Conservation (phyloP, 2,113 vertebrate genomes). For the Anolis carolinensis region DNA sequence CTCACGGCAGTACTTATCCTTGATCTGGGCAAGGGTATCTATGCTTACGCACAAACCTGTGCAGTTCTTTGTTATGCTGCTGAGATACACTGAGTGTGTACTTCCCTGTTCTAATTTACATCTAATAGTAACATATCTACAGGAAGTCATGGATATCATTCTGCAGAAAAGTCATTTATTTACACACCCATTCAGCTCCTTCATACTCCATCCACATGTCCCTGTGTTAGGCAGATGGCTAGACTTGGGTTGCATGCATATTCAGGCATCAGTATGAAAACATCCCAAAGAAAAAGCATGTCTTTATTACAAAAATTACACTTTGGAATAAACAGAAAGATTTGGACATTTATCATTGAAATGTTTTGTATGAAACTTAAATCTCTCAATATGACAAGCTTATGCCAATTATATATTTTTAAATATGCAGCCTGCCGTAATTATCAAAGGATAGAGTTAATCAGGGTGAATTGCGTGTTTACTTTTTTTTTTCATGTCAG, state of each 20-base stretch:
- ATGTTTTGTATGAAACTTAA: background rate
- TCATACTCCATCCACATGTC: background rate
- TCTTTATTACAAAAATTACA: background rate
- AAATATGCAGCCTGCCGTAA: too few relatives aligned
- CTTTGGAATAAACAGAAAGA: background rate
- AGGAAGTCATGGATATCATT: background rate
- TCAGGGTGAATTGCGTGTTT: background rate
- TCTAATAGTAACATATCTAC: background rate
- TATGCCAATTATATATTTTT: background rate
- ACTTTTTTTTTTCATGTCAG: too few relatives aligned
- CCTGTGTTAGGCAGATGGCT: background rate
- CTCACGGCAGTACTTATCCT: background rate
- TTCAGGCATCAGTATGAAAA: background rate
- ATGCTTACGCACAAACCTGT: background rate
- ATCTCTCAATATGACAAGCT: background rate
- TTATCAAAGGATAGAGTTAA: background rate
- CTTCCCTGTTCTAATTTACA: background rate
- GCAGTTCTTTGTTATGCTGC: background rate
- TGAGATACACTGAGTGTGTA: background rate
- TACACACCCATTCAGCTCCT: background rate
- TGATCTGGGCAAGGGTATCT: background rate
- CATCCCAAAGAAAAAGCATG: background rate
- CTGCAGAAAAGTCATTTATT: background rate
- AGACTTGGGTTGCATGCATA: background rate
- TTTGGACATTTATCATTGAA: background rate